A percentile compares a stretch with the other conserved stretches of the same genome.
Evolutionary conservation across 2,888 invertebrate species (phyloP).

Genomic region (Drosophila quasianomalipes): DNA sequence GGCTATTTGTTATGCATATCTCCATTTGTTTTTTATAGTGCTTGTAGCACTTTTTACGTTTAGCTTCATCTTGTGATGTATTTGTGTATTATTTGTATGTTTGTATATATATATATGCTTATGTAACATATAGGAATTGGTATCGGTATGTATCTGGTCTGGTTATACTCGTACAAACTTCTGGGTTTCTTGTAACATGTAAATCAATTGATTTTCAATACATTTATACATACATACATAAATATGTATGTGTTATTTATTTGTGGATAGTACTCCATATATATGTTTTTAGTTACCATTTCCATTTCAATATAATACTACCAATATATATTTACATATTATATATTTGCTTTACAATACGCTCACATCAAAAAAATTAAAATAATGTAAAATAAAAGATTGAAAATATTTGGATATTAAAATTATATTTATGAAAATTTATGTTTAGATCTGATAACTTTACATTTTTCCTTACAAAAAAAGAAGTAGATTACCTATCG

Average conservation of each 20-base stretch:
- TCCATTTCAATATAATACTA: slow-evolving; percentile 6
- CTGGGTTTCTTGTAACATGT: neutral
- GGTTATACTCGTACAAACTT: neutral
- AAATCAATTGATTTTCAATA: slow-evolving; percentile 13
- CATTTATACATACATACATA: slow-evolving; percentile 32
- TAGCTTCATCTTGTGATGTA: neutral
- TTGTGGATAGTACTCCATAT: slow-evolving; percentile 14
- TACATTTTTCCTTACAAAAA: neutral
- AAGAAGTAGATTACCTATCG: neutral
- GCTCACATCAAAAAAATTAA: neutral
- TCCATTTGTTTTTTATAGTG: slow-evolving; percentile 35
- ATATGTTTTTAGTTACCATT: neutral
- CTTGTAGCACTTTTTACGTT: slow-evolving; percentile 46
- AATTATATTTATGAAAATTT: neutral
- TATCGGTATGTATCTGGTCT: neutral
- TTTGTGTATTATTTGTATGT: neutral
- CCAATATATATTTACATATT: slow-evolving; percentile 2
- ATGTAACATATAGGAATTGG: neutral
- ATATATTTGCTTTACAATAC: slow-evolving; percentile 5
- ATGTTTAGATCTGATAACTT: neutral
- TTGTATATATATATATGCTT: slow-evolving; percentile 3
- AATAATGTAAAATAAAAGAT: neutral
- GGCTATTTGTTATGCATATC: neutral
- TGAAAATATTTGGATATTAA: neutral
- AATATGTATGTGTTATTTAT: slow-evolving; percentile 20